Conservation (phyloP, 2,113 vertebrate species). For the Hystrix cristata region DNA sequence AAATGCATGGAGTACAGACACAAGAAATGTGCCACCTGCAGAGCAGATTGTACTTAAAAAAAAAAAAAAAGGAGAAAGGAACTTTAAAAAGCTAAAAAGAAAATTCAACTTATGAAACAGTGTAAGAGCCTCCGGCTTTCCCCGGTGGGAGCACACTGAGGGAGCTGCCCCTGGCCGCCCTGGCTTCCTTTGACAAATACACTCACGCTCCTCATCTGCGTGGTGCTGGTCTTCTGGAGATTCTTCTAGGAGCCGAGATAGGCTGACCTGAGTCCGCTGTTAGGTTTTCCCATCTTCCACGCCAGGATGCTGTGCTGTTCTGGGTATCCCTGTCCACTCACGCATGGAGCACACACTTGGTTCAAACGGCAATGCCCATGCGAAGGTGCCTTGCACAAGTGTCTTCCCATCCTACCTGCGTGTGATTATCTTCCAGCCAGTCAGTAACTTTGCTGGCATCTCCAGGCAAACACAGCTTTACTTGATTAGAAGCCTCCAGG, state of each 20-base stretch:
- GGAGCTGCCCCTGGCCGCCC: too few relatives aligned
- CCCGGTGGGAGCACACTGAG: too few relatives aligned
- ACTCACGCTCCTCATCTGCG: too few relatives aligned
- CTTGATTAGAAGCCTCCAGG: neutral
- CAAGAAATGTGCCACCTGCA: neutral
- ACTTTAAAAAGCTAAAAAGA: neutral
- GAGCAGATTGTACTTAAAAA: neutral
- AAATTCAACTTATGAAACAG: too few relatives aligned
- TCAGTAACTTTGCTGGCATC: neutral
- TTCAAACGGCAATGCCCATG: neutral
- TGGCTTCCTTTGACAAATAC: neutral
- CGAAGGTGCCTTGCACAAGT: too few relatives aligned
- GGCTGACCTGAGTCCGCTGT: neutral
- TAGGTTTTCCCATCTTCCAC: accelerated
- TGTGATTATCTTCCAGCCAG: neutral
- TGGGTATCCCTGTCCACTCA: neutral
- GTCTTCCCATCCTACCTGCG: neutral
- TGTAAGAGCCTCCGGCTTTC: neutral
- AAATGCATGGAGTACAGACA: neutral
- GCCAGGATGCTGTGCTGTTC: neutral
- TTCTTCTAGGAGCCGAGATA: neutral
- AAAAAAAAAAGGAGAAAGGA: neutral
- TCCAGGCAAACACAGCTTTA: neutral
- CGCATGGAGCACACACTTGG: neutral
- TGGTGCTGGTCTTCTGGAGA: neutral